Conservation (phyloP, 2,888 invertebrate genomes). For the Mesorhabditis spiculigera region DNA sequence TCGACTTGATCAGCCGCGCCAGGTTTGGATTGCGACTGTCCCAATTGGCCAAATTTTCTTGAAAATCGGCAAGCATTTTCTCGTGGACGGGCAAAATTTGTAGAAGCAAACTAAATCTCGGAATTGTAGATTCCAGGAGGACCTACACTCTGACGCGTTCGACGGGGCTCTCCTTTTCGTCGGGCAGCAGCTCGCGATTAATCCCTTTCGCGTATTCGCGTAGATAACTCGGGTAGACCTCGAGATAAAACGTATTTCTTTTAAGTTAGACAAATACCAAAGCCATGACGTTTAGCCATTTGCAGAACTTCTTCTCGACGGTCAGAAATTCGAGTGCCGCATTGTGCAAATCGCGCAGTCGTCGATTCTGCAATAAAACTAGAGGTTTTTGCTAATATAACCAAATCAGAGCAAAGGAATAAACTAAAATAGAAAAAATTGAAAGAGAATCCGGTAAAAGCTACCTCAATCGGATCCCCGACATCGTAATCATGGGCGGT, state of each 20-base stretch:
- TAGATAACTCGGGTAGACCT: constrained; percentile 43
- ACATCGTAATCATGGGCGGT: neutral
- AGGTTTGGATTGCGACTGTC: constrained; percentile 29
- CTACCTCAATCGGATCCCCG: neutral
- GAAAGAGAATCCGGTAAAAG: too few species aligned
- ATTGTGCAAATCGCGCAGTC: constrained; percentile 47
- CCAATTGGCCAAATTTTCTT: constrained; percentile 21
- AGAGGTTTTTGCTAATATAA: neutral
- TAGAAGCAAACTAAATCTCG: constrained; percentile 23
- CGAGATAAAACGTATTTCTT: constrained; percentile 9
- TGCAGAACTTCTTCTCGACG: constrained; percentile 41
- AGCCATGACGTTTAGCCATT: constrained; percentile 37
- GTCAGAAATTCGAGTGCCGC: constrained; percentile 46
- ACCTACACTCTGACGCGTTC: constrained; percentile 19
- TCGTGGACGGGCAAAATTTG: constrained; percentile 27
- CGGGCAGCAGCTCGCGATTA: constrained; percentile 25
- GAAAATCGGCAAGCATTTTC: constrained; percentile 25
- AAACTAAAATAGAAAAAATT: neutral
- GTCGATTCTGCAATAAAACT: constrained; percentile 19
- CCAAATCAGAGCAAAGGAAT: neutral
- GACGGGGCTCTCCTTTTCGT: constrained; percentile 16
- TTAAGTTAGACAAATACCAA: constrained; percentile 15
- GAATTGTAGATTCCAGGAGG: neutral
- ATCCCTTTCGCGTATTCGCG: constrained; percentile 25
- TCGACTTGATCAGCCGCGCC: constrained; percentile 30